Evolutionary conservation across 2,797 vertebrate species (phyloP), one percentile per base, ranked within the genome.

Genomic region (Clarias platycephalus): DNA sequence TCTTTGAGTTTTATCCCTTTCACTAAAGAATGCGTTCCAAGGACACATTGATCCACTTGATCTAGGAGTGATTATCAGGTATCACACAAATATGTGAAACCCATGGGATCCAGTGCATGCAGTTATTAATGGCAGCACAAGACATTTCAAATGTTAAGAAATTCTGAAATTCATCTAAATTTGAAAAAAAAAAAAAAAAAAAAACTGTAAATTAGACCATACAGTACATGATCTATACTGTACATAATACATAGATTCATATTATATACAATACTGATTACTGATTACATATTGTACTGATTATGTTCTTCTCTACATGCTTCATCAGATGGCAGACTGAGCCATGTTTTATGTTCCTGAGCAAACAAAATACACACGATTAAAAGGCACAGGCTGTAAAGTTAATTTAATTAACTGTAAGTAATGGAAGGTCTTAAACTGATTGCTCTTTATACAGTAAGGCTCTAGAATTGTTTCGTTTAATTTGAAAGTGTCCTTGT

Each of bases 381-480:
- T 57, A 57, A 24, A 80, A 67, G 74, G 15, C 84, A 81, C 37
- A 71, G 66, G 5, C 57, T 58, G n/a, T 18, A 44, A 57, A 53
- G n/a, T 37, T 57, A 75, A 74, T 74, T 57, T 31, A 84, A 58
- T 63, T 80, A 53, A 53, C 49, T 53, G 10, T 49, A 71, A n/a
- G 66, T 80, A 53, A 84, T 80, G 26, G 12, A 84, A 80, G 20
- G 68, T 81, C 62, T 70, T 70, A 34, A 79, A 49, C 18, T 31
- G 62, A 74, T 55, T 80, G 58, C 60, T 44, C 20, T 58, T 75
- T 75, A 28, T 66, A n/a, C n/a, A n/a, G n/a, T n/a, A 67, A 67
- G 18, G 16, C n/a, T 78, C 40, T 84, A n/a, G 4, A 81, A 34
- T 15, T 68, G 62, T 53, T 84, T 71, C 22, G 5, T 60, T 1